phyloP scores from a whole-genome alignment of 2,113 vertebrate genomes.

The Colistium nudipinnis region DNA sequence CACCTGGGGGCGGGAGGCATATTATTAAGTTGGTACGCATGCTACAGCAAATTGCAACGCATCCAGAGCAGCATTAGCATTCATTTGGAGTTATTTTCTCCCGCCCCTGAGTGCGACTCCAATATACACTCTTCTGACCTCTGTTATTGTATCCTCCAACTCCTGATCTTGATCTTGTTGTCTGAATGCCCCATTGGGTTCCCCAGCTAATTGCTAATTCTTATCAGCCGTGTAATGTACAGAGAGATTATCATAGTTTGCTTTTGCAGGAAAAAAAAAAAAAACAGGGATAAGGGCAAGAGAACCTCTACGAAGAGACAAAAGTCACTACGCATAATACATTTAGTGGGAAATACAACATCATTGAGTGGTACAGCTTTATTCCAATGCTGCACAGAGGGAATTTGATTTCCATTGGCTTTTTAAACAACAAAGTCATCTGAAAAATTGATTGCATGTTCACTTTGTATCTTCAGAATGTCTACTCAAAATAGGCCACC shows the following conservation, averaged over 20 bases:
- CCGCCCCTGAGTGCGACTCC: neutral
- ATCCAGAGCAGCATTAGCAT: neutral
- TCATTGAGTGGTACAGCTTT: too few species aligned
- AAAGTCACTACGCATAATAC: neutral
- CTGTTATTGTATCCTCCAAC: neutral
- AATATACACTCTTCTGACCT: slow-evolving; percentile 5
- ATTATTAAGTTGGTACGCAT: neutral
- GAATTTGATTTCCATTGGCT: too few species aligned
- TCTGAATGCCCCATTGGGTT: neutral
- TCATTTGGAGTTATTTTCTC: neutral
- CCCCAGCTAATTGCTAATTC: neutral
- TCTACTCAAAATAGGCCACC: neutral
- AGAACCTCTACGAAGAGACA: neutral
- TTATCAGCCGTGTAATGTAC: neutral
- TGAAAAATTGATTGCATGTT: too few species aligned
- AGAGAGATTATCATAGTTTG: neutral
- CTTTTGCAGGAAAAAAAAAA: neutral
- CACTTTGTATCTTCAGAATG: neutral
- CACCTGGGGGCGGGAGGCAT: neutral
- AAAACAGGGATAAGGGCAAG: neutral
- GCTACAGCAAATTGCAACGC: neutral
- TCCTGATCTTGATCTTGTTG: neutral
- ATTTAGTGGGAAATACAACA: too few species aligned
- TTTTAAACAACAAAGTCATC: too few species aligned
- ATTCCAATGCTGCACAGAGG: too few species aligned